Base-by-base conservation (phyloP, 2,113 vertebrate genomes). In the Cacatua alba region DNA sequence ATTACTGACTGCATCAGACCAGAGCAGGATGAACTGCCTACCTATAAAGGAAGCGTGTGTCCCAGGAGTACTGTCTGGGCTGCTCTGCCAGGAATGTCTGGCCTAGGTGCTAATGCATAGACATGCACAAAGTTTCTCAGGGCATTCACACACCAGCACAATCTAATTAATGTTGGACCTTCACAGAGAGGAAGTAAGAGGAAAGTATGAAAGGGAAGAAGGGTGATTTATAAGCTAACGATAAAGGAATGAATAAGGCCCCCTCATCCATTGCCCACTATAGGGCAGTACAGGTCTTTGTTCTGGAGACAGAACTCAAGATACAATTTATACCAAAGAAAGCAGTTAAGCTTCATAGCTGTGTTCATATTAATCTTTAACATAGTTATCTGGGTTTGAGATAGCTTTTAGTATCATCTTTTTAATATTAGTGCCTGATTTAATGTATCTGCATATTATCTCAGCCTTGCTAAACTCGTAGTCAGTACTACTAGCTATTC, bases 161-260 rank as follows among this genome's bases (percentile, higher is more conserved):
- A 78, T 21, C 39, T 77, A 88, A 91, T n/a, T 71, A 85, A 90
- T 68, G 64, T 7, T 10, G 11, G 60, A 72, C n/a, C 33, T 92
- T 86, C 51, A 74, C 74, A 72, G 48, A 88, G 13, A 92, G 64
- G 82, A 97, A 88, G 72, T 55, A 86, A 90, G 65, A 94, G 44
- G 60, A 94, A 86, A 78, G 51, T 55, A 93, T 63, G 69, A 93
- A 88, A 93, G 69, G 26, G 57, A 96, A 83, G 82, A 93, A 84
- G 21, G 10, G 11, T 92, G 95, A 95, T 95, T 92, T 94, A 93
- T 57, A 92, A 95, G 35, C n/a, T 92, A 92, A 86, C 20, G 35
- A 81, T 62, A 86, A 90, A 86, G 39, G 24, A 83, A 64, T 17
- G 26, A 88, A 63, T 64, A 78, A 93, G 35, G 26, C 10, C 20